Conservation (phyloP, 1,140 invertebrate species). For the Pinna nobilis region DNA sequence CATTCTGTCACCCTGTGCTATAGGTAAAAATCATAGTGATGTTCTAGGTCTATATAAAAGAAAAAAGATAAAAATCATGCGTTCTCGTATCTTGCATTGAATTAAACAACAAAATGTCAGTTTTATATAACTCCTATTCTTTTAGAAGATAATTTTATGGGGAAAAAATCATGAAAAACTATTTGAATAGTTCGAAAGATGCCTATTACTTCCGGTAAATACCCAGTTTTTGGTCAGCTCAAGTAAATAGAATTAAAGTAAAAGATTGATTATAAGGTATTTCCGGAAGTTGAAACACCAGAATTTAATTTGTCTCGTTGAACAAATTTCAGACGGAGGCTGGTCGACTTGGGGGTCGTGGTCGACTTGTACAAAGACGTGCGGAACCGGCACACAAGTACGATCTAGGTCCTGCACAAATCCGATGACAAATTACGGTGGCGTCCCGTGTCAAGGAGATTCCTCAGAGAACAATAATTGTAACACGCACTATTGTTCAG, state of each 20-base stretch:
- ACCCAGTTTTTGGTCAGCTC: too few species aligned
- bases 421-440: constrained; percentile 19
- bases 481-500: constrained; percentile 20
- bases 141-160: too few species aligned
- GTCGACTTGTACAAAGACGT: constrained; percentile 25
- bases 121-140: not conserved
- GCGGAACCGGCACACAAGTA: constrained; percentile 8
- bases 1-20: constrained; percentile 6
- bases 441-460: constrained; percentile 12
- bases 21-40: not conserved
- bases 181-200: too few species aligned
- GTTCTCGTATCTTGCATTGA: not conserved
- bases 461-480: constrained; percentile 2
- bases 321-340: constrained; percentile 17
- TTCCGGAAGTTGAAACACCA: too few species aligned
- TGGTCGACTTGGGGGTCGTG: constrained; percentile 13
- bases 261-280: too few species aligned
- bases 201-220: too few species aligned
- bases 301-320: too few species aligned
- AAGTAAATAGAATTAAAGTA: too few species aligned
- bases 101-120: not conserved
- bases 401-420: constrained; percentile 18
- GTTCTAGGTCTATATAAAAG: not conserved
- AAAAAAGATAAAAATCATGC: not conserved
- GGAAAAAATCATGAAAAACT: too few species aligned